Base-by-base conservation (phyloP, 2,888 invertebrate species). In the Trissolcus brochymenae region DNA sequence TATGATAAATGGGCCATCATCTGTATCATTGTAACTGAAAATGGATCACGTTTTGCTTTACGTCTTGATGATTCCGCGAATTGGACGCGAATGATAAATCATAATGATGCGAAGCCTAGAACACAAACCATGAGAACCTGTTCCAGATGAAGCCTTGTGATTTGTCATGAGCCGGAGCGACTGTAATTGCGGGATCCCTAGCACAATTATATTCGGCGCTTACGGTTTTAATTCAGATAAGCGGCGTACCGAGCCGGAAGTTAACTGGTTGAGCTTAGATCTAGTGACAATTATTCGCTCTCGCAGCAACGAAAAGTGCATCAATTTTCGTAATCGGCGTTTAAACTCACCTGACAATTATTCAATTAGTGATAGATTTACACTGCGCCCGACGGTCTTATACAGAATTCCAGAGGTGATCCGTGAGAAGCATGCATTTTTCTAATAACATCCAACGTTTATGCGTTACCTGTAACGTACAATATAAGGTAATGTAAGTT, bases 311-410 rank as follows among this genome's bases (percentile, higher is more conserved):
- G 6, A 9, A 51, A 51, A 21, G 19, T 51, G 14, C 51, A 25
- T 43, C 6, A 65, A 46, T 61, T 60, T 19, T 35, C 25, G 40
- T 76, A 75, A 67, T 77, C 35, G 35, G 9, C 35, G 35, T 35
- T 35, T 35, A 35, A 11, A 35, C 35, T 35, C 35, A 80, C 71
- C 74, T 78, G 68, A 76, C 83, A 86, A 87, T 87, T 85, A 87
- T 86, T 86, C 83, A 78, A 83, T 84, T 86, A 84, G 71, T 57
- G 57, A 16, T 62, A 70, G 81, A 85, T 87, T 85, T 84, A 84
- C 81, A 79, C 50, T 67, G 68, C 73, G 60, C 78, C 62, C 67
- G 75, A 76, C 72, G 72, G 81, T 82, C 78, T n/a, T n/a, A 70
- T 74, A 72, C 81, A 76, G 81, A 80, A 81, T 82, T 80, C 81